Conservation (phyloP, 2,888 invertebrate species). For the Athetis lepigone region DNA sequence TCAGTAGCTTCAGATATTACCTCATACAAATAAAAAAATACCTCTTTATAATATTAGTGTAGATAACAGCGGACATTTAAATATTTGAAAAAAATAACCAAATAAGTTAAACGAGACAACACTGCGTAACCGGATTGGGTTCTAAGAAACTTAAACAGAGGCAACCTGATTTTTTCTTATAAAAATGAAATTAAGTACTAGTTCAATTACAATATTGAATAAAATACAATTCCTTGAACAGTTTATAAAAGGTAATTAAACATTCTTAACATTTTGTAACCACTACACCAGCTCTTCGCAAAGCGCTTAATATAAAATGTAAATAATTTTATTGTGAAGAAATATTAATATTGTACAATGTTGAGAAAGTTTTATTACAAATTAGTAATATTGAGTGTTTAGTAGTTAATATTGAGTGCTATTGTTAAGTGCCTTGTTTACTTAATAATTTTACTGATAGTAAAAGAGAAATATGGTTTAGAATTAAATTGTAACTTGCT, state of each 20-base stretch:
- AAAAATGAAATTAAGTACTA: not conserved
- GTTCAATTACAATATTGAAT: not conserved
- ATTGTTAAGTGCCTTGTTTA: not conserved
- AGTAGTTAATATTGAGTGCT: not conserved
- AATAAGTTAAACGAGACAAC: too few species aligned
- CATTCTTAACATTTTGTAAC: not conserved
- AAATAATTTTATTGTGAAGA: conserved; percentile 4
- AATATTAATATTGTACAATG: not conserved
- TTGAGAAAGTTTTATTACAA: not conserved
- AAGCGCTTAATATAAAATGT: not conserved
- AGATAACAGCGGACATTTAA: too few species aligned
- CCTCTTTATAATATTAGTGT: too few species aligned
- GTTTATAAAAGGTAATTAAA: not conserved
- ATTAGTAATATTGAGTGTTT: too few species aligned
- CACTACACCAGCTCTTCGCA: not conserved
- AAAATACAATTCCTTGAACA: not conserved
- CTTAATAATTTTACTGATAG: not conserved
- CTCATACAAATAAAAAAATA: too few species aligned
- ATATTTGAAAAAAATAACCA: too few species aligned
- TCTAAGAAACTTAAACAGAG: too few species aligned
- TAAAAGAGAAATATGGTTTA: not conserved
- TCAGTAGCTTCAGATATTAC: too few species aligned
- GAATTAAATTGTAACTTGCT: not conserved
- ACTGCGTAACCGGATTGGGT: too few species aligned
- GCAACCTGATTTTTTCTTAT: too few species aligned